Conservation (phyloP, 2,888 invertebrate genomes). For the Tetheella fluctuosa region DNA sequence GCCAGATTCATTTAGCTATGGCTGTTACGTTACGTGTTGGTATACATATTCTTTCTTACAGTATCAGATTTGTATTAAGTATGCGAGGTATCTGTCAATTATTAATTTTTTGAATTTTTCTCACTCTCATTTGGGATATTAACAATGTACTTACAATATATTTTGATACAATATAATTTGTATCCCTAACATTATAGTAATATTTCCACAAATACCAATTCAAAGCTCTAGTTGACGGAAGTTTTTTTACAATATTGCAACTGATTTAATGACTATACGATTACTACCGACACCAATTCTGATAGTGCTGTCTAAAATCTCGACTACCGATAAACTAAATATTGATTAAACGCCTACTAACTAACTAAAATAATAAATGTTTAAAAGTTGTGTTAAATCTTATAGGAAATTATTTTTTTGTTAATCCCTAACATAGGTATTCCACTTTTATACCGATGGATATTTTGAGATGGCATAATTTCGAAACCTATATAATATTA, state of each 20-base stretch:
- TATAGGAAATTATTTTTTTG: too few relatives aligned
- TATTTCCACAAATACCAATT: background rate
- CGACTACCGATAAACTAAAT: background rate
- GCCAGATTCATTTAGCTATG: background rate
- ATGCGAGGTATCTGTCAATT: background rate
- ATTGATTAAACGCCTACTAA: background rate
- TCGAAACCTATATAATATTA: too few relatives aligned
- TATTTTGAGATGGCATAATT: too few relatives aligned
- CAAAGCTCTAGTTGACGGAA: slow-evolving; percentile 13
- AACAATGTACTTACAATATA: background rate
- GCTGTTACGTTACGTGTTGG: background rate
- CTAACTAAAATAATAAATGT: background rate
- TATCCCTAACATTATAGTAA: background rate
- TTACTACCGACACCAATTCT: background rate
- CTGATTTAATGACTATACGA: background rate
- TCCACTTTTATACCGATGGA: too few relatives aligned
- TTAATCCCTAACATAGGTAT: too few relatives aligned
- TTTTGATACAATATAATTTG: background rate
- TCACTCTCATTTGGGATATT: slow-evolving; percentile 6
- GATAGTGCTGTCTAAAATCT: slow-evolving; percentile 6
- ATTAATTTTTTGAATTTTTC: background rate
- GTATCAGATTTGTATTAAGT: background rate
- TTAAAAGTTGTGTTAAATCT: background rate
- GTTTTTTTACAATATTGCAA: slow-evolving; percentile 5
- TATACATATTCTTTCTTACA: background rate